A percentile compares a stretch with the other conserved stretches of the same genome.
These are phyloP conservation scores for Marronus borbonicus DNA, from an alignment of 2,888 invertebrate species.

Conservation along the genomic window DNA sequence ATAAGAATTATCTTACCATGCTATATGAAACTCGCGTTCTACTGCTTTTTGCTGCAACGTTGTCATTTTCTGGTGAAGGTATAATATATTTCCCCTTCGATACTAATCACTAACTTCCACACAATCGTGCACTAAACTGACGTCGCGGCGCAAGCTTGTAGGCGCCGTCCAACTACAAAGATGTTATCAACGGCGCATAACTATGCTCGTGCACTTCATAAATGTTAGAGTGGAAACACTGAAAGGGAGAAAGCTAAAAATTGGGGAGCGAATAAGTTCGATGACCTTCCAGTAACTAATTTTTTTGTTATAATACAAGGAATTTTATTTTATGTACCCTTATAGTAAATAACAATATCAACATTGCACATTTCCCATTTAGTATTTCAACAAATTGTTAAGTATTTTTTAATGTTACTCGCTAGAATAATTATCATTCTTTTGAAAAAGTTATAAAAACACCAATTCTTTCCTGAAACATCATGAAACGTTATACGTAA, in stretches of 20 bases:
- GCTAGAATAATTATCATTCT: no score
- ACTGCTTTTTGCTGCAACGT: slow-evolving; percentile 55
- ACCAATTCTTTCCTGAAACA: no score
- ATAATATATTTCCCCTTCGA: slow-evolving; percentile 1
- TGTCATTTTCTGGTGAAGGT: slow-evolving; percentile 21
- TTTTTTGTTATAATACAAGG: slow-evolving; percentile 10
- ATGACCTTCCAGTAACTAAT: slow-evolving; percentile 1
- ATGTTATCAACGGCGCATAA: slow-evolving; percentile 46
- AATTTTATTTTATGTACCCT: not conserved
- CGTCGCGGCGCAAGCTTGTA: slow-evolving; percentile 54
- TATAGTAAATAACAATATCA: no score
- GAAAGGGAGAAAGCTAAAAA: not conserved
- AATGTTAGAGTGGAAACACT: slow-evolving; percentile 32
- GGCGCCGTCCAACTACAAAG: slow-evolving; percentile 37
- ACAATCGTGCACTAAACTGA: slow-evolving; percentile 50
- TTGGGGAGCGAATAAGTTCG: slow-evolving; percentile 26
- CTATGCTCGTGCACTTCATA: slow-evolving; percentile 34
- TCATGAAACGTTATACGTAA: no score
- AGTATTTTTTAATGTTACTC: no score
- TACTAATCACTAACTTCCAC: slow-evolving; percentile 19
- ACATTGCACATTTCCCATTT: no score
- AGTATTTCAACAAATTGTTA: no score
- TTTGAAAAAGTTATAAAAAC: no score
- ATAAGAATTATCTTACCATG: slow-evolving; percentile 54
- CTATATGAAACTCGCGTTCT: slow-evolving; percentile 60